These are phyloP conservation scores for Sminthurinus signatus DNA, from an alignment of 1,140 invertebrate species.

Conservation along the genomic window DNA sequence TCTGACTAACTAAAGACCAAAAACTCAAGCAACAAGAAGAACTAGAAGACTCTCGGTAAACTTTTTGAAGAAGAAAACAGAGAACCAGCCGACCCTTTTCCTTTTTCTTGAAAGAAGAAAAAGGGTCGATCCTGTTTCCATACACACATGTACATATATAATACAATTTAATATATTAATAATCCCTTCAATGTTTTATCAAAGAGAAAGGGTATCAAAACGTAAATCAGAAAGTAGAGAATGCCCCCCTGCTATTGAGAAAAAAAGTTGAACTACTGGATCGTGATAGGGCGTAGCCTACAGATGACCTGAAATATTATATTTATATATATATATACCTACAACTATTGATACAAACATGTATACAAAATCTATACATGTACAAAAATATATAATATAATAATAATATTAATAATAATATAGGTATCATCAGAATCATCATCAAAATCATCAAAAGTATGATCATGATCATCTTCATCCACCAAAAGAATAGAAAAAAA, in stretches of 20 bases:
- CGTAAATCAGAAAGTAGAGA: constrained; percentile 14
- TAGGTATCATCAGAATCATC: too few species aligned
- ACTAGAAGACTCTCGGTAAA: background rate
- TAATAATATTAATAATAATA: too few species aligned
- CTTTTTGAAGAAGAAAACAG: constrained; percentile 4
- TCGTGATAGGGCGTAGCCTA: constrained; percentile 37
- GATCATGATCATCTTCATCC: too few species aligned
- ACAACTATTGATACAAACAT: too few species aligned
- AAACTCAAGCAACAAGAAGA: too few species aligned
- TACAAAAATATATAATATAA: background rate
- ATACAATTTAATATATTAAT: constrained; percentile 18
- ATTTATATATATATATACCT: background rate
- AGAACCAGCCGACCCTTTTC: constrained; percentile 9
- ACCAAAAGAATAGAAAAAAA: too few species aligned
- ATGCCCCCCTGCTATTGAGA: constrained; percentile 16
- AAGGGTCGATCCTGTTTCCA: constrained; percentile 5
- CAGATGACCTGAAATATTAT: constrained; percentile 15
- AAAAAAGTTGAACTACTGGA: constrained; percentile 39
- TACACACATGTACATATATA: too few species aligned
- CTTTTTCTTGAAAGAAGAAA: constrained; percentile 6
- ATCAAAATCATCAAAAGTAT: too few species aligned
- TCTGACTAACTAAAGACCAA: too few species aligned
- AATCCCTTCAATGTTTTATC: constrained; percentile 15
- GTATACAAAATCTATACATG: background rate
- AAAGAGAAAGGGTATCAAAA: constrained; percentile 14